Base-by-base conservation (phyloP, 30 jellyfish, hydroid and myxozoan species). In the Hydractinia symbiolongicarpus region DNA sequence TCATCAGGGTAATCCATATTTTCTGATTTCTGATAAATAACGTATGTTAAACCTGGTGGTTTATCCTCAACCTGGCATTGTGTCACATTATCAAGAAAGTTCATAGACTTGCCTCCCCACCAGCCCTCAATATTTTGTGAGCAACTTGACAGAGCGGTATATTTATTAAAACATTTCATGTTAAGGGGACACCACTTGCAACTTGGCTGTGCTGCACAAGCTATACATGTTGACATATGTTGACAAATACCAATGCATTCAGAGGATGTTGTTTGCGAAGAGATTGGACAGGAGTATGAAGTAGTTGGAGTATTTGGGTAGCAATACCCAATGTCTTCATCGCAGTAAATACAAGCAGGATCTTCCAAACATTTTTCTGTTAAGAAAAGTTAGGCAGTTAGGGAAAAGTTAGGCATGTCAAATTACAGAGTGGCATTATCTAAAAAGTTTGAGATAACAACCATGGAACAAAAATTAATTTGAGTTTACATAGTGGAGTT, bases 291-390 rank as follows among this genome's bases (percentile, higher is more conserved):
- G 53, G 88, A 83, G 70, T 86, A 30, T 2, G 44, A 30, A 30
- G 44, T 30, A 30, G 1, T 30, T 2, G 44, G 44, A 30, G 44
- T 30, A 30, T 30, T 30, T 30, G 44, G 44, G 44, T 30, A 30
- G 44, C 44, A 30, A 30, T 30, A 30, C 44, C 44, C 60, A 5
- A 81, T 66, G 53, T 79, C 66, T 62, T 52, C 58, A 70, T 69
- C 72, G 79, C 97, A 90, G 90, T 89, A 90, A 5, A 88, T 87
- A 77, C 97, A 90, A 4, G 94, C 86, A 53, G 94, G 94, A 74
- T 90, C 97, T 9, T 72, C 83, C 54, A 70, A 66, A 64, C 97
- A 90, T 15, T 85, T 67, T 76, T 78, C 97, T 90, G 75, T 1
- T 66, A 79, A 61, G 9, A 15, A 8, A 14, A 6, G 67, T 4